A percentile compares a stretch with the other conserved stretches of the same genome.
Conservation (phyloP, 2,113 vertebrate genomes). For the Trematocara stigmaticum region DNA sequence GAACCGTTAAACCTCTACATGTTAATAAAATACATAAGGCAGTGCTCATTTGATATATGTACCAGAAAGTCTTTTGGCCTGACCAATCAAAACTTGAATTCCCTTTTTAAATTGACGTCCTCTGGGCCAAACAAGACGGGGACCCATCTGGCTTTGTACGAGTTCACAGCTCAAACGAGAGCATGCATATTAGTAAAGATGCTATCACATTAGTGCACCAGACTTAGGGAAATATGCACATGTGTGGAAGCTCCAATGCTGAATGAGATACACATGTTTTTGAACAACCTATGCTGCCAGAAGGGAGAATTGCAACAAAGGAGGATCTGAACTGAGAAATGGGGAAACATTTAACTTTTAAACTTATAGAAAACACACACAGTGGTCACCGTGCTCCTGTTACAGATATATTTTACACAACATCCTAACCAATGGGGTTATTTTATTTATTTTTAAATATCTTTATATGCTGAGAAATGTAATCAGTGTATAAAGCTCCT, state of each 20-base stretch:
- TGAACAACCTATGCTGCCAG: not conserved
- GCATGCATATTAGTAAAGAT: not conserved
- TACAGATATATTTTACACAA: not conserved
- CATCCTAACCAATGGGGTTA: not conserved
- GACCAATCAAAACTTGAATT: not conserved
- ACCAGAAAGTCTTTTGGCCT: not conserved
- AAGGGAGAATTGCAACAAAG: not conserved
- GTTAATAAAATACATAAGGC: not conserved
- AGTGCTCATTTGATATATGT: not conserved
- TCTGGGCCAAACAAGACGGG: not conserved
- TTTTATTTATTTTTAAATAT: not conserved
- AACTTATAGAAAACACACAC: not conserved
- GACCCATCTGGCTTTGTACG: not conserved
- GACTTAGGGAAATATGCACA: not conserved
- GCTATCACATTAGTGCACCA: not conserved
- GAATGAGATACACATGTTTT: not conserved
- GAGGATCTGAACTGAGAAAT: accelerated
- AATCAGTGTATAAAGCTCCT: not conserved
- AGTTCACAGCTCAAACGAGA: not conserved
- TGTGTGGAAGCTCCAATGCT: not conserved
- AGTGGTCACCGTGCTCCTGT: not conserved
- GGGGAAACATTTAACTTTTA: not conserved
- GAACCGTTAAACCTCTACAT: not conserved
- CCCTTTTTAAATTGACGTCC: accelerated
- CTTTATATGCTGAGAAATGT: accelerated